Evolutionary conservation across 1,140 invertebrate species (phyloP).

Genomic region (Dreissena polymorpha): DNA sequence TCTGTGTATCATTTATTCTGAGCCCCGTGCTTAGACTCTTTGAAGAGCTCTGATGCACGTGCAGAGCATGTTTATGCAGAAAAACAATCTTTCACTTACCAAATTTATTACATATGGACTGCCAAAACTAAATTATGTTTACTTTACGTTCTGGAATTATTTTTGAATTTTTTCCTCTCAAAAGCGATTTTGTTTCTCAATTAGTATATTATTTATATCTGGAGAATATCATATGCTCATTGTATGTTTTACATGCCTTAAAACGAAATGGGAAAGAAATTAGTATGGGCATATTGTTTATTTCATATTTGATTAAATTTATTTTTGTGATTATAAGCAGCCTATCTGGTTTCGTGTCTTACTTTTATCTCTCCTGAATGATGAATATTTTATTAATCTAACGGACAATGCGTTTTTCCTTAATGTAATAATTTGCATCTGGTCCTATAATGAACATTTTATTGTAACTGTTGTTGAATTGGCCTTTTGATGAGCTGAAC

Average conservation of each 20-base stretch:
- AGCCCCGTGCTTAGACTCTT: background rate
- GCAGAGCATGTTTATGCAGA: constrained; percentile 46
- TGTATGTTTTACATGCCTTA: constrained; percentile 17
- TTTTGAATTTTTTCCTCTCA: constrained; percentile 41
- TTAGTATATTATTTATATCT: constrained; percentile 58
- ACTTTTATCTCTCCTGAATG: constrained; percentile 53
- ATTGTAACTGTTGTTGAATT: background rate
- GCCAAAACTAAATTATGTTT: constrained; percentile 47
- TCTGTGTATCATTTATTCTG: constrained; percentile 1
- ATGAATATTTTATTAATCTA: constrained; percentile 35
- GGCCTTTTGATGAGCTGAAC: background rate
- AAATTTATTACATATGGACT: constrained; percentile 51
- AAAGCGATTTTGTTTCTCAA: constrained; percentile 49
- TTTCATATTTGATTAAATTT: constrained; percentile 60
- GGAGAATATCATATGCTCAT: constrained; percentile 33
- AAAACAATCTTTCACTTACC: constrained; percentile 23
- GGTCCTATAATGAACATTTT: background rate
- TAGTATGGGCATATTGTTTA: constrained; percentile 57
- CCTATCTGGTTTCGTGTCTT: constrained; percentile 7
- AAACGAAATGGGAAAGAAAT: constrained; percentile 54
- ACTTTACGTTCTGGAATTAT: constrained; percentile 40
- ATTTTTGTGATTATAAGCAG: constrained; percentile 47
- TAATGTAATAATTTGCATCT: background rate
- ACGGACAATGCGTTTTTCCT: constrained; percentile 37
- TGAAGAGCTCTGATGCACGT: constrained; percentile 17